Evolutionary conservation across 2,888 invertebrate species (phyloP).

Genomic region (Lepidocyrtoides sp.): DNA sequence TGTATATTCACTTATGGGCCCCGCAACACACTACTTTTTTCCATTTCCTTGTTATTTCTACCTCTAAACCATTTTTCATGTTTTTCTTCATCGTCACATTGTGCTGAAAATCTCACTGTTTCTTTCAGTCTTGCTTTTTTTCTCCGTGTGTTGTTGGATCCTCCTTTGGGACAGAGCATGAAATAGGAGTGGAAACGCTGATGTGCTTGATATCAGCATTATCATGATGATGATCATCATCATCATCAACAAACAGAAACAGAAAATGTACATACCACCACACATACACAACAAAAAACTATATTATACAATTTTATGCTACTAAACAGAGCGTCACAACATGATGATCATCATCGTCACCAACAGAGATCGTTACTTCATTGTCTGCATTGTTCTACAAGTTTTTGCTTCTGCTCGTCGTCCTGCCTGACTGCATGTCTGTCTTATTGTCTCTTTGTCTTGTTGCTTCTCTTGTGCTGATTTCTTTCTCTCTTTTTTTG

Average conservation of each 20-base stretch:
- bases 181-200: constrained; percentile 21
- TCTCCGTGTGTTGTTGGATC: constrained; percentile 7
- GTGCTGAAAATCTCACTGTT: constrained; percentile 35
- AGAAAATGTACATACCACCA: no score
- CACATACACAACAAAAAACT: no score
- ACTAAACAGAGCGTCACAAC: not conserved
- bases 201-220: not conserved
- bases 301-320: no score
- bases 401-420: not conserved
- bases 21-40: not conserved
- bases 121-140: constrained; percentile 15
- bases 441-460: constrained; percentile 10
- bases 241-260: not conserved
- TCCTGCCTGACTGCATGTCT: not conserved
- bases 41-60: no score
- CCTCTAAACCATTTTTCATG: constrained; percentile 41
- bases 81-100: constrained; percentile 41
- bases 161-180: constrained; percentile 63
- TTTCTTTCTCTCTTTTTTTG: not conserved
- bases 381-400: not conserved
- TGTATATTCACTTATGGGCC: not conserved
- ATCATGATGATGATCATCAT: not conserved
- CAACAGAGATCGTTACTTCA: not conserved
- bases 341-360: constrained; percentile 23
- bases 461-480: not conserved